Base-by-base conservation (phyloP, 2,113 vertebrate species). In the Dolichallabes microphthalmus region DNA sequence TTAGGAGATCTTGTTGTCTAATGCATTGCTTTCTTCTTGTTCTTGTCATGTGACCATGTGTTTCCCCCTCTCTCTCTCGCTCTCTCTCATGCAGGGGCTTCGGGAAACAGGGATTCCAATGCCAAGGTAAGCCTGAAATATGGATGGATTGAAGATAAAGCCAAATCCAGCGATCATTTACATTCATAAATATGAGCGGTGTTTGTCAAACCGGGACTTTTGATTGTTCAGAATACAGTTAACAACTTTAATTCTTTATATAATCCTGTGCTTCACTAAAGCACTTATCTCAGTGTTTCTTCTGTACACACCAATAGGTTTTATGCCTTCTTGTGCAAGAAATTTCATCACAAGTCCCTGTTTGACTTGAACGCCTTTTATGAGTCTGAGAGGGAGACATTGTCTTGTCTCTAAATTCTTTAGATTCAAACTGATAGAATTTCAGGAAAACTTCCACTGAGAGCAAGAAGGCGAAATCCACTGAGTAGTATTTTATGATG, bases 91-190 rank as follows among this genome's bases (percentile, higher is more conserved):
- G 86, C 92, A 96, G 95, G 95, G 95, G 95, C 14, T 95, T 96
- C 88, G 95, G 95, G 89, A 96, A 96, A 86, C 95, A 96, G 93
- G 95, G 95, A 92, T 95, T 95, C 90, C 95, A 96, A 92, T 96
- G 95, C 91, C 95, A 95, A 96, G 95, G 95, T 96, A 94, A 89
- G 88, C 55, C 22, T 19, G 60, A 45, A 20, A 13, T 30, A 50
- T 68, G n/a, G 9, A 76, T n/a, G 53, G 39, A 52, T 64, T 66
- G 12, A n/a, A 52, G 39, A 11, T 22, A 50, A 74, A 52, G 39
- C 71, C 73, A 53, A 53, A 50, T 52, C 71, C 39, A 73, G 69
- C 22, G 2, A 52, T n/a, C 11, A n/a, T 52, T 14, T 13, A n/a
- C 45, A n/a, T 52, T 13, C 45, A n/a, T 52, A n/a, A 75, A 75